These are phyloP conservation scores for Eutrigla gurnardus DNA, from an alignment of 2,797 vertebrate genomes.

Conservation along the genomic window DNA sequence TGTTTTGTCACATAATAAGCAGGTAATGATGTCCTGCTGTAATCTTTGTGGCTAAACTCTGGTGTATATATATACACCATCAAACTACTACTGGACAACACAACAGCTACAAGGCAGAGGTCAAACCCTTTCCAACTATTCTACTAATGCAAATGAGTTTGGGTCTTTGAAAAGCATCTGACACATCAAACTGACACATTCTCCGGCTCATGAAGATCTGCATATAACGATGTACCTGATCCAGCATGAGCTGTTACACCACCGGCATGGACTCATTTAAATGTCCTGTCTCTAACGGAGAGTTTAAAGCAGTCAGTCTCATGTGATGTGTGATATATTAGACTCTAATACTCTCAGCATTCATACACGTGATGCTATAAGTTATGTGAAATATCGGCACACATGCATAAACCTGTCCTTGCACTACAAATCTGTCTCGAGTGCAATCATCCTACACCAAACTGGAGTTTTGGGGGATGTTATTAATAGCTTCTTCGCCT, in stretches of 20 bases:
- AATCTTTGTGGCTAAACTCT: too few species aligned
- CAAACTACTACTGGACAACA: slow-evolving; percentile 19
- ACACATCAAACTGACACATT: slow-evolving; percentile 40
- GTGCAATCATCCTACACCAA: neutral
- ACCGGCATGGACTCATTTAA: neutral
- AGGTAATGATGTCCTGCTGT: too few species aligned
- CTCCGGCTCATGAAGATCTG: neutral
- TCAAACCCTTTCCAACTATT: slow-evolving; percentile 44
- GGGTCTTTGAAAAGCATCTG: slow-evolving; percentile 27
- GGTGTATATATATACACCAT: too few species aligned
- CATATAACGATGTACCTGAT: slow-evolving; percentile 11
- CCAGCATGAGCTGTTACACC: slow-evolving; percentile 8
- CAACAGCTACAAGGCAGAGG: slow-evolving; percentile 38
- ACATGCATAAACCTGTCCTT: neutral
- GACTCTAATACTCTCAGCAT: neutral
- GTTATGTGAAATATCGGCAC: neutral
- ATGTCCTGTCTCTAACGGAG: neutral
- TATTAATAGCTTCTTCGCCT: neutral
- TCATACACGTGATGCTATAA: neutral
- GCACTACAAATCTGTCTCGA: neutral
- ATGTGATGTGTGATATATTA: neutral
- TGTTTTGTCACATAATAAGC: too few species aligned
- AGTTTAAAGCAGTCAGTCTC: neutral
- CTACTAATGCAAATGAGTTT: slow-evolving; percentile 36
- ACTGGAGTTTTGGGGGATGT: neutral